Base-by-base conservation (phyloP, 2,797 vertebrate species). In the Epinephelus coioides region DNA sequence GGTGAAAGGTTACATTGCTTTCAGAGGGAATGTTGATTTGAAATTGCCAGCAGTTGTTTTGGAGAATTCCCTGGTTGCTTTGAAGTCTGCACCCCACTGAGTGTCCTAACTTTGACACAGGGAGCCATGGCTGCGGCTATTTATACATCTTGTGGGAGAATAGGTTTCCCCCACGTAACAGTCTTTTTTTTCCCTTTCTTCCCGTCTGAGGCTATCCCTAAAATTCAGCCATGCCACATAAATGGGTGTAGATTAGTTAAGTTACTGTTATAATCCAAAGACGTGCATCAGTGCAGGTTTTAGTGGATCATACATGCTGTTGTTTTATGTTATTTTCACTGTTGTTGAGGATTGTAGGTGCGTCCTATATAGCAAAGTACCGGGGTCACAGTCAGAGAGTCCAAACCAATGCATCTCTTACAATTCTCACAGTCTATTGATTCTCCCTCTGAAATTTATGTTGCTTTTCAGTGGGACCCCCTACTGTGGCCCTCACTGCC, bases 21-120 rank as follows among this genome's bases (percentile, higher is more conserved):
- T 95, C 88, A 91, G 91, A 88, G 89, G 86, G 87, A 92, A 92
- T 87, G 92, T 93, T 95, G 92, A 95, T 96, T 97, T 95, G 94
- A 95, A 96, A 95, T 94, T 92, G 90, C 91, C 94, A 93, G 92
- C 92, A 95, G 91, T 96, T 96, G 92, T 96, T 96, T 94, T 93
- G 91, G 93, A 94, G 93, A 95, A 96, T 96, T 96, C 96, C 95
- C 95, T 91, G 90, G 85, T 95, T 93, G 92, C 95, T 96, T 97
- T 96, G 95, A 97, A 95, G 95, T 96, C 94, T 95, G 92, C 89
- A 94, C 95, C 95, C 95, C 92, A 92, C 94, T 91, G 94, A 92
- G 96, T 94, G 95, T 94, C 95, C 93, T 95, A 90, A 94, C 92
- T 95, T 94, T 96, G 96, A 94, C 94, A 96, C 95, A 95, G 94